These are phyloP conservation scores for Chrysocyon brachyurus DNA, from an alignment of 2,797 vertebrate species.

Conservation along the genomic window DNA sequence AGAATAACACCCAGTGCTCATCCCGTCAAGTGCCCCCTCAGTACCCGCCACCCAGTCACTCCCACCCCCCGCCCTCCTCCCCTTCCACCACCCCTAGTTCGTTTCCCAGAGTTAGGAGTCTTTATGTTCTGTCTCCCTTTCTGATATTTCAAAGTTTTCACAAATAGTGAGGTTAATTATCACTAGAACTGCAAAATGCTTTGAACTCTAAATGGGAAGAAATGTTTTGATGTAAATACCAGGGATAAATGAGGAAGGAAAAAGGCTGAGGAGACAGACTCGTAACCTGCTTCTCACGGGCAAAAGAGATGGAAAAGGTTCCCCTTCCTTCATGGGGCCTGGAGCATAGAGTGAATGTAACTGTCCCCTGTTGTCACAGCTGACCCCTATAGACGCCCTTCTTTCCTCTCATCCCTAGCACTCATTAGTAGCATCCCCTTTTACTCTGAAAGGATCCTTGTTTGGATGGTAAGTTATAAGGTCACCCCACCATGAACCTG, in stretches of 20 bases:
- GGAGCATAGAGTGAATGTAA: background rate
- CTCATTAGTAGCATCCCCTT: background rate
- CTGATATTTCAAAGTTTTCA: background rate
- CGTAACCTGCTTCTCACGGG: background rate
- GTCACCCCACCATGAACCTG: background rate
- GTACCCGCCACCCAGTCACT: too few species aligned
- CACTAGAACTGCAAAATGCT: slow-evolving; percentile 21
- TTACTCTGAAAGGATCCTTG: background rate
- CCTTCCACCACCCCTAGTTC: too few species aligned
- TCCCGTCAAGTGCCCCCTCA: too few species aligned
- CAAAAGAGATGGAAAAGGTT: too few species aligned
- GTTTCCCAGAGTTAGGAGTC: too few species aligned
- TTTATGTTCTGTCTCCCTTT: too few species aligned
- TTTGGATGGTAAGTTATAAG: background rate
- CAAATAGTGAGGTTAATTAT: background rate
- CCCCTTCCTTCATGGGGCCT: background rate
- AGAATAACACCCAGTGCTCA: too few species aligned
- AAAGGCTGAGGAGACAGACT: background rate
- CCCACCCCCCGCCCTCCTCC: too few species aligned
- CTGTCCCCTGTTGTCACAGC: background rate
- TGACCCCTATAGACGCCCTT: accelerated
- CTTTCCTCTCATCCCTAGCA: background rate
- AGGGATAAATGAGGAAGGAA: background rate
- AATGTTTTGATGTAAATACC: background rate
- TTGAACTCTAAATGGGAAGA: slow-evolving; percentile 35